Evolutionary conservation across 2,113 vertebrate species (phyloP).

Genomic region (Notarius quadriscutis): DNA sequence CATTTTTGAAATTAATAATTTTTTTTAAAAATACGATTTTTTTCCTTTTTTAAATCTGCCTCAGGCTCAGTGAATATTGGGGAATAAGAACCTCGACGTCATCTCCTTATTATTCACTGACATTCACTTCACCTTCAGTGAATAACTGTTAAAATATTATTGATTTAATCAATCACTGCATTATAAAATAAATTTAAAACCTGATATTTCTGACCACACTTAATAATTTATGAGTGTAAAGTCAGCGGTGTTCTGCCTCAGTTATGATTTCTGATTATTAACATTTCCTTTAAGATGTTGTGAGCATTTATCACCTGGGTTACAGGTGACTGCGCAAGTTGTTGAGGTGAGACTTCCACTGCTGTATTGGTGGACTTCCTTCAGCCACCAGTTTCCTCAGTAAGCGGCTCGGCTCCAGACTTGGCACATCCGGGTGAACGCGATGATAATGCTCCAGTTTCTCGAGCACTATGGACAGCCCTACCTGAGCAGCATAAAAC

Average conservation of each 20-base stretch:
- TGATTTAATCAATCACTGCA: too few relatives aligned
- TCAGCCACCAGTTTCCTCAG: constrained; percentile 79
- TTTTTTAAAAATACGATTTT: too few relatives aligned
- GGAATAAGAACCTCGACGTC: too few relatives aligned
- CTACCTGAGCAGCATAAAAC: constrained; percentile 84
- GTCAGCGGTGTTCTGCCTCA: background rate
- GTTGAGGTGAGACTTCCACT: constrained; percentile 76
- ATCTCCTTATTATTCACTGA: too few relatives aligned
- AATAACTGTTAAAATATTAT: too few relatives aligned
- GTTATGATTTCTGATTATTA: background rate
- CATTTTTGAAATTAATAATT: too few relatives aligned
- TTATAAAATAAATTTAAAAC: too few relatives aligned
- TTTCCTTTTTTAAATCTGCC: too few relatives aligned
- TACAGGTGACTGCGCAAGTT: constrained; percentile 69
- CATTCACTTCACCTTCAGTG: too few relatives aligned
- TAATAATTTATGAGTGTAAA: background rate
- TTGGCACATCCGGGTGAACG: constrained; percentile 79
- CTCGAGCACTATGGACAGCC: constrained; percentile 75
- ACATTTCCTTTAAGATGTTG: background rate
- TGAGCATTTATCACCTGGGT: background rate
- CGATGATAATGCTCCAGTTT: constrained; percentile 79
- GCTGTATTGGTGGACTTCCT: constrained; percentile 81
- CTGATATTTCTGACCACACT: background rate
- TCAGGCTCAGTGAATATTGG: too few relatives aligned
- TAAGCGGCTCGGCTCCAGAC: constrained; percentile 76